phyloP scores from a whole-genome alignment of 2,888 invertebrate species.

The Cerastis leucographa region DNA sequence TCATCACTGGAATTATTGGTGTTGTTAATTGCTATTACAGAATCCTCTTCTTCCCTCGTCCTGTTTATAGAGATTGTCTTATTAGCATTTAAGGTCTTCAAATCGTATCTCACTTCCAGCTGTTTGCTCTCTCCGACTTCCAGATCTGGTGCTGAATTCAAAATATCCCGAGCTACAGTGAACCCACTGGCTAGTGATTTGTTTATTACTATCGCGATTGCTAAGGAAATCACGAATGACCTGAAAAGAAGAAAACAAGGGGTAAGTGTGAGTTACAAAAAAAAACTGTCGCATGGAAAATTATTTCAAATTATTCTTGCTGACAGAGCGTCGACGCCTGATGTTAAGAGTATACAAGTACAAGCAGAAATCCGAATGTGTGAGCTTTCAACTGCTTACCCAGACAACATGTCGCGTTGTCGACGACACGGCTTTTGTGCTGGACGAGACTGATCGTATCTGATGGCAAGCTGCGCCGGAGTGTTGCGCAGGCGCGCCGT shows the following conservation, averaged over 20 bases:
- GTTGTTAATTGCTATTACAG: constrained; percentile 45
- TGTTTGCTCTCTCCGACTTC: constrained; percentile 72
- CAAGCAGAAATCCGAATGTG: neutral
- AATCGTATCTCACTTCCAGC: constrained; percentile 72
- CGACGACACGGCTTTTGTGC: constrained; percentile 11
- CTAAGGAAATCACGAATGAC: constrained; percentile 78
- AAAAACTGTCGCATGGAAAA: too few relatives aligned
- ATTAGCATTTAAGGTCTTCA: constrained; percentile 62
- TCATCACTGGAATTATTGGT: constrained; percentile 23
- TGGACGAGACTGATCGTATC: constrained; percentile 32
- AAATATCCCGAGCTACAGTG: constrained; percentile 67
- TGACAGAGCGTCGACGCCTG: neutral
- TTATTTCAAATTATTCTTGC: neutral
- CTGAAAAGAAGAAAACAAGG: constrained; percentile 76
- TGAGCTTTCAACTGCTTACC: constrained; percentile 33
- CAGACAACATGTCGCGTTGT: constrained; percentile 47
- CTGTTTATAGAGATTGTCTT: constrained; percentile 32
- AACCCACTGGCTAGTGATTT: constrained; percentile 76
- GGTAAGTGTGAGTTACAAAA: constrained; percentile 16
- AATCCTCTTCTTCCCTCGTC: constrained; percentile 21
- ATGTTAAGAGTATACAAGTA: neutral
- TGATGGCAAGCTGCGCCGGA: constrained; percentile 13
- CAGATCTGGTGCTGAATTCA: constrained; percentile 66
- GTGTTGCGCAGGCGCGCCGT: neutral
- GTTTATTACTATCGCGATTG: constrained; percentile 74